Percentiles rank a stretch among this genome's conserved stretches.
phyloP scores from a whole-genome alignment of 1,140 invertebrate genomes.

The Doryteuthis pealeii region DNA sequence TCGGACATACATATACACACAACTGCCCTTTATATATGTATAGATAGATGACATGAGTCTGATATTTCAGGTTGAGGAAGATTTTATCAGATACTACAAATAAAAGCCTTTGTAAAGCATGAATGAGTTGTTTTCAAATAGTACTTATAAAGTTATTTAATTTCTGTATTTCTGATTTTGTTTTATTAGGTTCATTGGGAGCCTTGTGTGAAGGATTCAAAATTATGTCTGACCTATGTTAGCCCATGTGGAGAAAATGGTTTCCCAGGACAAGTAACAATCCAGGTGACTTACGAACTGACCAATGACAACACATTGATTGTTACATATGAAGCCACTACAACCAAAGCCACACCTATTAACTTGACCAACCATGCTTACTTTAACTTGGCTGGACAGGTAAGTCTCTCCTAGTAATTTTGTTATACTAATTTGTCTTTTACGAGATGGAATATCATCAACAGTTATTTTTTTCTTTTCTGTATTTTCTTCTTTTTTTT shows the following conservation, averaged over 20 bases:
- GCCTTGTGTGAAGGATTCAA: constrained; percentile 47
- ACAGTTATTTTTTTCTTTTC: too few relatives aligned
- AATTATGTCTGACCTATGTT: constrained; percentile 60
- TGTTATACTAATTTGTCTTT: too few relatives aligned
- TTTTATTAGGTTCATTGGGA: constrained; percentile 58
- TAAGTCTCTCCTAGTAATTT: constrained; percentile 42
- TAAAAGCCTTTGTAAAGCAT: too few relatives aligned
- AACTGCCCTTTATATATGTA: too few relatives aligned
- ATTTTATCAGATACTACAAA: too few relatives aligned
- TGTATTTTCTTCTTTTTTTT: too few relatives aligned
- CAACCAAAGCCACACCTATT: constrained; percentile 78
- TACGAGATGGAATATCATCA: too few relatives aligned
- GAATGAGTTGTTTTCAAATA: too few relatives aligned
- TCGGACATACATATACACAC: too few relatives aligned
- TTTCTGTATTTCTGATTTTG: not conserved
- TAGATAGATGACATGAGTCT: too few relatives aligned
- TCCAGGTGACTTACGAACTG: constrained; percentile 73
- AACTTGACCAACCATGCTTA: constrained; percentile 93
- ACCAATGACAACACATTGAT: constrained; percentile 72
- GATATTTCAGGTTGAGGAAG: too few relatives aligned
- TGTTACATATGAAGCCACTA: constrained; percentile 73
- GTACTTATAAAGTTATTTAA: not conserved
- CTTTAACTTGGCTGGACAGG: constrained; percentile 89
- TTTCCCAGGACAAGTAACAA: constrained; percentile 73
- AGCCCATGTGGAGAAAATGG: constrained; percentile 82